A percentile compares a stretch with the other conserved stretches of the same genome.
These are phyloP conservation scores for Leucozona laternaria DNA, from an alignment of 2,888 invertebrate species.

Conservation along the genomic window DNA sequence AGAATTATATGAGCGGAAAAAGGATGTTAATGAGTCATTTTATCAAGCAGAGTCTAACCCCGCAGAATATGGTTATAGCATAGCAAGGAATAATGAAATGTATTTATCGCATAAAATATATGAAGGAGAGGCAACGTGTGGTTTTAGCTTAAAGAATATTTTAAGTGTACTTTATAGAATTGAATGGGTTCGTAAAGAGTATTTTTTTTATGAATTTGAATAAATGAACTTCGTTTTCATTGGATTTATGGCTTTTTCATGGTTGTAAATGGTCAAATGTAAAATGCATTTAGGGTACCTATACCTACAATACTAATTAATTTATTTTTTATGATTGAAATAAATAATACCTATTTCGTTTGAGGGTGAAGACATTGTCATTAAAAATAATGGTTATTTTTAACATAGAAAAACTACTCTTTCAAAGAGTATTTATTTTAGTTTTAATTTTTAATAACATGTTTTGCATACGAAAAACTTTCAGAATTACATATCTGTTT, in stretches of 20 bases:
- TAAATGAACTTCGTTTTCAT: not conserved
- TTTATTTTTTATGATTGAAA: constrained; percentile 10
- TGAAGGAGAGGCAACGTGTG: not conserved
- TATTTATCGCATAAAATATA: not conserved
- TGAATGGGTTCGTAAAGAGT: not conserved
- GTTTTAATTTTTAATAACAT: no score
- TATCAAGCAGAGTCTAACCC: not conserved
- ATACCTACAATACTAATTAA: constrained; percentile 11
- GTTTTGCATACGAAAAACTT: no score
- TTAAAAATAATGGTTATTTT: not conserved
- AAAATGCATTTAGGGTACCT: not conserved
- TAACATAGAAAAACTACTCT: not conserved
- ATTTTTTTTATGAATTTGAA: not conserved
- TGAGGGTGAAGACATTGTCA: not conserved
- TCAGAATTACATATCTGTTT: no score
- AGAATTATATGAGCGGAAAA: constrained; percentile 75
- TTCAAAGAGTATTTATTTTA: no score
- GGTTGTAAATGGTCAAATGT: not conserved
- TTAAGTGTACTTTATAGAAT: not conserved
- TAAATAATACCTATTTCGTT: not conserved
- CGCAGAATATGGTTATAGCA: not conserved
- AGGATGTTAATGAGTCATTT: constrained; percentile 68
- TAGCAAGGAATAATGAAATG: not conserved
- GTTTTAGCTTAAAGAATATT: not conserved
- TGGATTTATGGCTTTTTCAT: not conserved